These are phyloP conservation scores for Dione vanillae DNA, from an alignment of 2,888 invertebrate genomes.

Conservation along the genomic window DNA sequence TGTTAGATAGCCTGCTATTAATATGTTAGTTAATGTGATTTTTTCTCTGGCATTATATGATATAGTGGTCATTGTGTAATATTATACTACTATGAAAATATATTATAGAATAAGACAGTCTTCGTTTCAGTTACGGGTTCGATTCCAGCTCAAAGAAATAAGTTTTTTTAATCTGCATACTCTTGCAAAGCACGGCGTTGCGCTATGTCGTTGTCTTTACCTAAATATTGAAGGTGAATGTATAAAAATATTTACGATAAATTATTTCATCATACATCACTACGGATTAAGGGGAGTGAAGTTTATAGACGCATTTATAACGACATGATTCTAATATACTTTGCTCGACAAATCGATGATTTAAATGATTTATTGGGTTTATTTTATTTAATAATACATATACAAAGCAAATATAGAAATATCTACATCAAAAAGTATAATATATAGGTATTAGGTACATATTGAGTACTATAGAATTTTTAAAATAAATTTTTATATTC, in stretches of 20 bases:
- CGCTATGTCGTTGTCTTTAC: too few relatives aligned
- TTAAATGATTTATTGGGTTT: conserved; percentile 23
- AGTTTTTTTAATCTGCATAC: too few relatives aligned
- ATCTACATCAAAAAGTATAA: too few relatives aligned
- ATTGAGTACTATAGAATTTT: too few relatives aligned
- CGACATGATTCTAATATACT: conserved; percentile 25
- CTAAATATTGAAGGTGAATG: not conserved
- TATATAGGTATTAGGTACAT: too few relatives aligned
- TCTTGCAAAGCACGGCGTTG: too few relatives aligned
- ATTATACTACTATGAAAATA: too few relatives aligned
- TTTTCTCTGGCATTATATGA: not conserved
- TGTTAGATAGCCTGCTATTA: conserved; percentile 14
- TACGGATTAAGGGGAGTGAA: conserved; percentile 32
- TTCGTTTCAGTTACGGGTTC: not conserved
- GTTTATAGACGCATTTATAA: conserved; percentile 39
- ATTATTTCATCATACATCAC: conserved; percentile 26
- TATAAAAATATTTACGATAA: conserved; percentile 16
- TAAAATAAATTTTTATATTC: too few relatives aligned
- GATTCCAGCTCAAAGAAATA: too few relatives aligned
- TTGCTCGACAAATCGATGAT: conserved; percentile 25
- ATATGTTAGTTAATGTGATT: not conserved
- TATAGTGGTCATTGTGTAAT: not conserved
- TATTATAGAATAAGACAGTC: too few relatives aligned
- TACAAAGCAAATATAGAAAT: too few relatives aligned
- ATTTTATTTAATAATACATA: conserved; percentile 20